Base-by-base conservation (phyloP, 1,140 invertebrate species). In the Anagrus nilaparvatae region DNA sequence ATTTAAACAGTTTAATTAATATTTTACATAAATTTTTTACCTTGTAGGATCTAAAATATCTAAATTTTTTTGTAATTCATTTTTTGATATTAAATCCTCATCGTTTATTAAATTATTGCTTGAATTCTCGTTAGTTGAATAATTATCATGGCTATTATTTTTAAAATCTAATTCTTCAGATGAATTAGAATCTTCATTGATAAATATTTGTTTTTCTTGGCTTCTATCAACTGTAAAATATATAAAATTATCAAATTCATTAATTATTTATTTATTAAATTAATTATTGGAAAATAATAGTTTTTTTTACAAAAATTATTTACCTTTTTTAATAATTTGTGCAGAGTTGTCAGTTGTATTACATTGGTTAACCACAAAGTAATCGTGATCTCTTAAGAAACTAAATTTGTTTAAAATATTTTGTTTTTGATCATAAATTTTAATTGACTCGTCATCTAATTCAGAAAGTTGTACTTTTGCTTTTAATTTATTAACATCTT, bases 401-500 rank as follows among this genome's bases (percentile, higher is more conserved):
- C 16, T 5, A 20, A 40, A 12, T 23, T 18, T 34, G 5, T 23
- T 27, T 14, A 21, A 19, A 7, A 20, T 12, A 21, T 27, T 5
- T 39, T 8, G 33, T 39, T 18, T 43, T 19, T 39, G 7, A 39
- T 33, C 17, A 9, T 9, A 18, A 19, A 12, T 17, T 33, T 12
- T 18, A 19, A 12, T 20, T 18, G 31, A 16, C 20, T 33, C 18
- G 31, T 43, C 40, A 24, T 49, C 32, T 13, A 14, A 23, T 43
- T 47, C 33, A 28, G 48, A 39, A 44, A 43, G 44, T 35, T 42
- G 39, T 36, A 24, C 20, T 23, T 19, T 17, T 40, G 23, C 16
- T 19, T 43, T 21, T 29, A 42, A 29, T 19, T 25, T 31, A 20
- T 3, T 27, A 18, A 54, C 45, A 18, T 28, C 47, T 0, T 69